Evolutionary conservation across 1,140 invertebrate genomes (phyloP).

Genomic region (Meloidogyne floridensis): DNA sequence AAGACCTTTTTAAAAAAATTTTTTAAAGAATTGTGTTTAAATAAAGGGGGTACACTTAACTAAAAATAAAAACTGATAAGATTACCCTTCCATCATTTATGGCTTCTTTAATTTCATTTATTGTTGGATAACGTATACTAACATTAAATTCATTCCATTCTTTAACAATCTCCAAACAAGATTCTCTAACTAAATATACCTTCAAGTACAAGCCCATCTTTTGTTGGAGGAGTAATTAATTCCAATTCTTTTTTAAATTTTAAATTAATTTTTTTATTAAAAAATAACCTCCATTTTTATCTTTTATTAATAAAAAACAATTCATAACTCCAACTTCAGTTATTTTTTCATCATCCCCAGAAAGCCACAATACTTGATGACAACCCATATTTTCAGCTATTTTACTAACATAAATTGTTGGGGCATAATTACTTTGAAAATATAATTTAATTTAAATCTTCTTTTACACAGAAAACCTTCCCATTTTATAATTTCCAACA

Average conservation of each 20-base stretch:
- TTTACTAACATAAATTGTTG: constrained; percentile 71
- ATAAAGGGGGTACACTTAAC: too few species aligned
- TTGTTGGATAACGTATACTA: constrained; percentile 80
- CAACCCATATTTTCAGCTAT: constrained; percentile 78
- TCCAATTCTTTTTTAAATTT: constrained; percentile 76
- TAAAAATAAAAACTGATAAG: not conserved
- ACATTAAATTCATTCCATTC: constrained; percentile 84
- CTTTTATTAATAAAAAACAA: constrained; percentile 84
- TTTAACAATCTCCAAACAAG: constrained; percentile 78
- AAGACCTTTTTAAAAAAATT: constrained; percentile 54
- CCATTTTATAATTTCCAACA: constrained; percentile 89
- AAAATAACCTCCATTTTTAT: constrained; percentile 81
- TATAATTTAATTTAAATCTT: constrained; percentile 24
- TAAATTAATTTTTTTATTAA: not conserved
- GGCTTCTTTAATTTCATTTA: constrained; percentile 78
- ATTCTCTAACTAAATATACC: constrained; percentile 87
- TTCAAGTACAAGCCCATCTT: constrained; percentile 77
- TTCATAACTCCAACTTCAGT: constrained; percentile 99
- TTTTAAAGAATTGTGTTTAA: constrained; percentile 24
- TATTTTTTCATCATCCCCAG: constrained; percentile 85
- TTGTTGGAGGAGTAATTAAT: constrained; percentile 83
- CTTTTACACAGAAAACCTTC: constrained; percentile 70
- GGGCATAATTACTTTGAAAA: constrained; percentile 70
- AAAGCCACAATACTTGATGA: constrained; percentile 96
- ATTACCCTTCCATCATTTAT: constrained; percentile 81